phyloP scores from a whole-genome alignment of 2,888 invertebrate genomes.

The Caenorhabditis angaria region DNA sequence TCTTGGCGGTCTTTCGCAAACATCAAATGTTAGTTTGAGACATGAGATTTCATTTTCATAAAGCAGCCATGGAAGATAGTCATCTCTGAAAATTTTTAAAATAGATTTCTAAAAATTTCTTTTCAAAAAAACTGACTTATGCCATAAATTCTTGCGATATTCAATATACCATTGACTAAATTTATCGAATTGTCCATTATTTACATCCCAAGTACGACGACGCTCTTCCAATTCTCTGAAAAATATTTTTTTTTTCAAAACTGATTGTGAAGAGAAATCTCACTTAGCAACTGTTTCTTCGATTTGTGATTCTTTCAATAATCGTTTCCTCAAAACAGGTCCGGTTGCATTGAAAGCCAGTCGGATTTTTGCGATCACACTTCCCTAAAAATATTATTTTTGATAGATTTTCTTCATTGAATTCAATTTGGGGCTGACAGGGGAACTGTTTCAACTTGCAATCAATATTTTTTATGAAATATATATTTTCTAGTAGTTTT shows the following conservation, averaged over 20 bases:
- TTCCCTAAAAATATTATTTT: slow-evolving; percentile 58
- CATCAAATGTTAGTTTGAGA: slow-evolving; percentile 71
- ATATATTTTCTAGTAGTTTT: too few species aligned
- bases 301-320: slow-evolving; percentile 68
- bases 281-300: slow-evolving; percentile 57
- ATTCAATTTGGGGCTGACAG: too few species aligned
- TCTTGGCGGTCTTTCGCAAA: slow-evolving; percentile 68
- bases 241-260: background rate
- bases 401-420: background rate
- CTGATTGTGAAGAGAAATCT: background rate
- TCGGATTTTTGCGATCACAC: slow-evolving; percentile 71
- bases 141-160: slow-evolving; percentile 71
- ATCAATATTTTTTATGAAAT: too few species aligned
- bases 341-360: slow-evolving; percentile 71
- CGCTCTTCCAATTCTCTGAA: slow-evolving; percentile 56
- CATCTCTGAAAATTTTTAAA: slow-evolving; percentile 59
- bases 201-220: slow-evolving; percentile 69
- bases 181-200: slow-evolving; percentile 69
- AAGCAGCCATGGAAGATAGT: slow-evolving; percentile 71
- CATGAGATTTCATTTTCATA: slow-evolving; percentile 72
- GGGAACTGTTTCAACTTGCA: too few species aligned
- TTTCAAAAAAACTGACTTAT: slow-evolving; percentile 50
- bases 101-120: background rate
- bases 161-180: slow-evolving; percentile 72
- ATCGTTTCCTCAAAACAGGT: slow-evolving; percentile 57